These are phyloP conservation scores for Oreochromis mossambicus DNA, from an alignment of 2,797 vertebrate species.

Conservation along the genomic window DNA sequence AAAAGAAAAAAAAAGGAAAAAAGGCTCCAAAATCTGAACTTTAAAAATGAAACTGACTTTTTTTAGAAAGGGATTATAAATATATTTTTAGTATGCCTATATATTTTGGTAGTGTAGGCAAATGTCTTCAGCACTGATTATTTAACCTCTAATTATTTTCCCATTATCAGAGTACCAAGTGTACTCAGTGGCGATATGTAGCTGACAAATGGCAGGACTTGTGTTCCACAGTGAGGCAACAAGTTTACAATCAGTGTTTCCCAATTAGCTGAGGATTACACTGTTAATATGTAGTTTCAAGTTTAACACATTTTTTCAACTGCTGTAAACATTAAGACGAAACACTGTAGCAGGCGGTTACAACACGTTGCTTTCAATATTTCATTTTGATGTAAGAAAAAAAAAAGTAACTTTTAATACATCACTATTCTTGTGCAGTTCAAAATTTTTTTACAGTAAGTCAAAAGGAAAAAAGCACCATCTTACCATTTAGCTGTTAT, in stretches of 20 bases:
- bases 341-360: constrained; percentile 21
- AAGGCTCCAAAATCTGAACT: not conserved
- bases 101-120: not conserved
- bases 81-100: not conserved
- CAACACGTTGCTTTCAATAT: constrained; percentile 12
- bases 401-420: constrained; percentile 23
- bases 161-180: not conserved
- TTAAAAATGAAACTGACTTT: not conserved
- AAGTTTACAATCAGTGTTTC: not conserved
- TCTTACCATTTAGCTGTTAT: constrained; percentile 35
- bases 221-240: not conserved
- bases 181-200: not conserved
- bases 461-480: constrained; percentile 47
- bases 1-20: rapidly evolving
- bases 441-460: constrained; percentile 49
- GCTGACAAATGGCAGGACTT: not conserved
- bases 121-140: not conserved
- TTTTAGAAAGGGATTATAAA: not conserved
- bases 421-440: constrained; percentile 49
- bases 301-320: constrained; percentile 7
- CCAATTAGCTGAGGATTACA: not conserved
- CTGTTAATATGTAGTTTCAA: not conserved
- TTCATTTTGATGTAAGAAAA: constrained; percentile 34
- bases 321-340: constrained; percentile 24
- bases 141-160: not conserved